These are phyloP conservation scores for Melanerpes formicivorus DNA, from an alignment of 2,113 vertebrate genomes.

Conservation along the genomic window DNA sequence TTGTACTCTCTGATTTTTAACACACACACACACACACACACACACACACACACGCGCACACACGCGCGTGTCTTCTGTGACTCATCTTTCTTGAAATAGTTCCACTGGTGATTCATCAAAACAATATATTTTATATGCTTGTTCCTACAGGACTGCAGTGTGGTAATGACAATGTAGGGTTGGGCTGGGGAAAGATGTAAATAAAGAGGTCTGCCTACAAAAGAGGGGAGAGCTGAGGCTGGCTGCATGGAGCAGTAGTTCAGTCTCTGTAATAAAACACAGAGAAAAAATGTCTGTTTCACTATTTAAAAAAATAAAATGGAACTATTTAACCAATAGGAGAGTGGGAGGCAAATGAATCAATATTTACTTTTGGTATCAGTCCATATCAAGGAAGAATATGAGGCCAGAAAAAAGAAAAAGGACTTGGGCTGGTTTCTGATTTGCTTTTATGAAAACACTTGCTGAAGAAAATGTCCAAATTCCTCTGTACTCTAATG, in stretches of 20 bases:
- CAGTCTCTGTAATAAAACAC: not conserved
- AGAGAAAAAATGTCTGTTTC: not conserved
- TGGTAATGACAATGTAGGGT: not conserved
- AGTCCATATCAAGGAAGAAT: conserved; percentile 5
- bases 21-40: too few relatives aligned
- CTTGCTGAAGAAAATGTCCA: not conserved
- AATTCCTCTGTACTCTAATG: not conserved
- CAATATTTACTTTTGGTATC: conserved; percentile 36
- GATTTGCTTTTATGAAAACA: not conserved
- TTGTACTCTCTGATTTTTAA: not conserved
- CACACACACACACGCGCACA: too few relatives aligned
- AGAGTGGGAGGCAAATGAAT: not conserved
- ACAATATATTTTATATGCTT: not conserved
- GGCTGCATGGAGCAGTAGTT: not conserved
- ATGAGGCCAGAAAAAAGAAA: conserved; percentile 16
- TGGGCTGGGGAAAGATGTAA: not conserved
- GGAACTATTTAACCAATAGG: not conserved
- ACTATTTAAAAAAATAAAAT: not conserved
- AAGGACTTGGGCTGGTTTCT: not conserved
- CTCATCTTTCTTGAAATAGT: conserved; percentile 32
- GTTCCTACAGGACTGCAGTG: not conserved
- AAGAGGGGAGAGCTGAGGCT: not conserved
- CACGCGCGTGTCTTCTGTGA: not conserved
- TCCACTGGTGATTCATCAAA: conserved; percentile 26
- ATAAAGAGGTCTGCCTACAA: not conserved